Base-by-base conservation (phyloP, 2,888 invertebrate species). In the Scelioninae gen. 1 region DNA sequence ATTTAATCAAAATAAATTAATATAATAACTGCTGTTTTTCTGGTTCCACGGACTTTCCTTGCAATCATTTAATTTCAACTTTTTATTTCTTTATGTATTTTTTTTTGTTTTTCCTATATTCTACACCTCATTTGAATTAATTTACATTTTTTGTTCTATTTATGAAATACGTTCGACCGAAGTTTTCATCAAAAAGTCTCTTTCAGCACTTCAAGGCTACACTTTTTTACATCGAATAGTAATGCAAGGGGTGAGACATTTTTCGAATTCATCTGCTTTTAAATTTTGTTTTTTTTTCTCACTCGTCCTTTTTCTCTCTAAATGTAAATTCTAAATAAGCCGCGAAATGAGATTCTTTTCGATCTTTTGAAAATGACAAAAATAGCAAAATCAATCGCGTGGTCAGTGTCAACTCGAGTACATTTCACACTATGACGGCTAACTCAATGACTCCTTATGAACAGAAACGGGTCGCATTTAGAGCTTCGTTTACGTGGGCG, bases 371-470 rank as follows among this genome's bases (percentile, higher is more conserved):
- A 74, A 63, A 63, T 43, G 75, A 49, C 63, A 75, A 81, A 81
- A 81, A 81, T 80, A 80, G 68, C 68, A 31, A 58, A 75, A 80
- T 80, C 80, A 80, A 80, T 79, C 47, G 74, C 34, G 34, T 66
- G 62, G 79, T 56, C 74, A 69, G 80, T 75, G 74, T 74, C 68
- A 68, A 65, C 71, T 60, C 15, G 13, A 29, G 68, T 53, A 58
- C 29, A 51, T 74, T 68, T 74, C 53, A 23, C 15, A 13, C 31
- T 55, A 62, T 43, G 13, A 40, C 23, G 29, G 43, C 3, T 5
- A 68, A 7, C 43, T 68, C n/a, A 66, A 58, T 66, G 38, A 13
- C 15, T 74, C 47, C n/a, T n/a, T n/a, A n/a, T n/a, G n/a, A n/a
- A n/a, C n/a, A n/a, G n/a, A n/a, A n/a, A n/a, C n/a, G n/a, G n/a